phyloP scores from a whole-genome alignment of 2,888 invertebrate species.

The Xylocampa areola region DNA sequence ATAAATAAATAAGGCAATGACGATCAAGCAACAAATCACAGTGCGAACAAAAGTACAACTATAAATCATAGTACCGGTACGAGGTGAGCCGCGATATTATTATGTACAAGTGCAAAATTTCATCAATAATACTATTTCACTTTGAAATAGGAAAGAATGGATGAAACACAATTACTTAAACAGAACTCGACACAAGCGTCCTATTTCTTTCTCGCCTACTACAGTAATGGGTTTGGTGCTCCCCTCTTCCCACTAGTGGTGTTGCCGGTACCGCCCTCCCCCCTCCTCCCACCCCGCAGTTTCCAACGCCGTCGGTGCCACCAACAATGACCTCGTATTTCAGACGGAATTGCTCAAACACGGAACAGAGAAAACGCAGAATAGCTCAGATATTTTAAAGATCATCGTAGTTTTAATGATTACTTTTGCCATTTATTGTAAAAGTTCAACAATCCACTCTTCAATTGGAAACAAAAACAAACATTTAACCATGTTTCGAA shows the following conservation, averaged over 20 bases:
- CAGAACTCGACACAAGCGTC: conserved; percentile 84
- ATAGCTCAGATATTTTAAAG: conserved; percentile 75
- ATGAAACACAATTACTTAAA: conserved; percentile 87
- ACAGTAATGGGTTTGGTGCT: conserved; percentile 85
- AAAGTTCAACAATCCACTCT: background rate
- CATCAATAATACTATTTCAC: conserved; percentile 66
- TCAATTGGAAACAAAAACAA: background rate
- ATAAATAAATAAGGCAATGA: conserved; percentile 24
- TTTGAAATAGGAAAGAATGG: conserved; percentile 78
- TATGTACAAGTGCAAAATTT: conserved; percentile 62
- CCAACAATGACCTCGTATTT: conserved; percentile 90
- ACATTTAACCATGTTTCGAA: too few relatives aligned
- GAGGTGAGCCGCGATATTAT: conserved; percentile 47
- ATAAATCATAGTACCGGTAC: conserved; percentile 28
- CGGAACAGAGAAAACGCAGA: conserved; percentile 85
- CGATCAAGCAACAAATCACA: conserved; percentile 31
- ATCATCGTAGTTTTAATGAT: conserved; percentile 31
- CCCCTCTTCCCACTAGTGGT: conserved; percentile 68
- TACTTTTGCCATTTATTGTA: background rate
- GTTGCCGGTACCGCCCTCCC: conserved; percentile 68
- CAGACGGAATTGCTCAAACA: conserved; percentile 88
- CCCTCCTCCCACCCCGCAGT: conserved; percentile 71
- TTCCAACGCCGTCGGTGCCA: conserved; percentile 85
- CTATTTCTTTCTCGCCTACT: conserved; percentile 87
- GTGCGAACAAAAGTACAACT: conserved; percentile 39